Base-by-base conservation (phyloP, 2,113 vertebrate genomes). In the Nicator chloris region DNA sequence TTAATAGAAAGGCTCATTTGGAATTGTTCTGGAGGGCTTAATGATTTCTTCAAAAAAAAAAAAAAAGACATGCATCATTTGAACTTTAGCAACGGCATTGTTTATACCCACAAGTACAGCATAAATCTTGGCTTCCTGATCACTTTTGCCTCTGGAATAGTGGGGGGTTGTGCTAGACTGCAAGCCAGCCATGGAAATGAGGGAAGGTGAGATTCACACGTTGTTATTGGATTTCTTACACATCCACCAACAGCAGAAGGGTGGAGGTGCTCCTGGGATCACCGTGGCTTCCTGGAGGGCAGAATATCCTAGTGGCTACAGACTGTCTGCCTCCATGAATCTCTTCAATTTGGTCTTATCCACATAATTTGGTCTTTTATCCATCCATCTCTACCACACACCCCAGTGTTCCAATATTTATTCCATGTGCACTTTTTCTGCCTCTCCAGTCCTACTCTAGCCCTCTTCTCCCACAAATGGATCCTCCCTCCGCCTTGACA, bases 171-270 rank as follows among this genome's bases (percentile, higher is more conserved):
- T 76, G 59, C n/a, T 45, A 65, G 40, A 61, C 31, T 57, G 65
- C 30, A 76, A 90, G 37, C 5, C 39, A 88, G 71, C 7, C 0
- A 0, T 61, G n/a, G 42, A 85, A 90, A 90, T 50, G 54, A 94
- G 50, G 16, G 68, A 89, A 97, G 30, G 66, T 93, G 85, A 90
- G 86, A 81, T 90, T 96, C 92, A 95, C 85, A 90, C 8, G 0
- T 73, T 57, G 23, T 49, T 92, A 90, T 73, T 94, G 71, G 47
- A 77, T 94, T 94, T 93, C 75, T 81, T 69, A 40, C 10, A 44
- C 87, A 86, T 42, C 5, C 31, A 49, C 37, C 39, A n/a, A 30
- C 15, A 44, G 42, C 26, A 71, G 75, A 60, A 90, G 24, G 15
- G 7, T 72, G 45, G 60, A 83, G 42, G 18, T 57, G 33, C 30